Evolutionary conservation across 1,140 invertebrate genomes (phyloP).

Genomic region (Lepidostoma basale): DNA sequence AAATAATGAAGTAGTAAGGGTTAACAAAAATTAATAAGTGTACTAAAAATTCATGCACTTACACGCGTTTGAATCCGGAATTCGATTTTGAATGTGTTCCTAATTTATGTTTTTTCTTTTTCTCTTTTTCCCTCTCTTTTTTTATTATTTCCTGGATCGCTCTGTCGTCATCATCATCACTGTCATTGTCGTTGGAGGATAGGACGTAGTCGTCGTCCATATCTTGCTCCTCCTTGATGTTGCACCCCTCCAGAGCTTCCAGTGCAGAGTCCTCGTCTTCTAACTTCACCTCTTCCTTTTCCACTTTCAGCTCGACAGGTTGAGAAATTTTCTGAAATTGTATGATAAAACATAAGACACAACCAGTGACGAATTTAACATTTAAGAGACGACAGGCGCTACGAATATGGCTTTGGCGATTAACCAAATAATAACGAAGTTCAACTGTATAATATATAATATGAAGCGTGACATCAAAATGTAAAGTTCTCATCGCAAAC

Average conservation of each 20-base stretch:
- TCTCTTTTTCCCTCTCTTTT: not conserved
- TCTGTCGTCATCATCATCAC: not conserved
- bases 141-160: not conserved
- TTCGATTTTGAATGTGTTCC: no score
- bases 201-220: not conserved
- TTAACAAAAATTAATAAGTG: no score
- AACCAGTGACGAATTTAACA: no score
- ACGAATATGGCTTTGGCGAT: no score
- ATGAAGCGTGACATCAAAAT: no score
- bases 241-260: not conserved
- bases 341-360: not conserved
- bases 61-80: no score
- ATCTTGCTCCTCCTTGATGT: not conserved
- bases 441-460: no score
- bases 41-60: no score
- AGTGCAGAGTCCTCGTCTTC: not conserved
- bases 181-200: not conserved
- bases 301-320: not conserved
- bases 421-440: no score
- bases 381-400: no score
- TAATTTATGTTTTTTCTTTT: slow-evolving; percentile 1
- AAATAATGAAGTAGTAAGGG: no score
- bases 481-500: no score
- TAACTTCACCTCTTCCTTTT: not conserved
- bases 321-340: not conserved